Base-by-base conservation (phyloP, 2,113 vertebrate genomes). In the Sorex araneus region DNA sequence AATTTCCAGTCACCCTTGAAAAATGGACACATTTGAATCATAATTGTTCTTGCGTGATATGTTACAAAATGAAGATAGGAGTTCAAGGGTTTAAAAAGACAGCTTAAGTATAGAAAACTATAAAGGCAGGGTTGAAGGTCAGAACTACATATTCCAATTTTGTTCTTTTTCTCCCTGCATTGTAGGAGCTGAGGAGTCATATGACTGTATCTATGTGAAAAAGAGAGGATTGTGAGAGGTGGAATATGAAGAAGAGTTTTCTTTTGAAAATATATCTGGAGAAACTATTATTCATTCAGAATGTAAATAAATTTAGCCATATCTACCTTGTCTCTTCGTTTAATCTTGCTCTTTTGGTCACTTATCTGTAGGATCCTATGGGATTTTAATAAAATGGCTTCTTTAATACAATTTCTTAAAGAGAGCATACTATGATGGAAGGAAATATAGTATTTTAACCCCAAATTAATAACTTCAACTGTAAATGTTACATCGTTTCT, bases 401-500 rank as follows among this genome's bases (percentile, higher is more conserved):
- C 15, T 76, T 92, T 74, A 87, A 34, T 27, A 78, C 27, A 2
- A 40, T 63, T 40, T 45, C 21, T 63, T 63, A 63, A 86, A 73
- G 78, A 89, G 77, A 66, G 21, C 60, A 54, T 6, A 34, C n/a
- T 81, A 70, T 27, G 47, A 82, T 73, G 27, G 69, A 77, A 87
- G 74, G 3, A 2, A 90, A 93, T 76, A 64, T 1, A 93, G 2
- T 10, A 18, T 6, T 47, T 77, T 45, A 86, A 32, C 15, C 32
- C 50, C 82, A 85, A 78, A 83, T 87, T 79, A 89, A 84, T 89
- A 89, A 83, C 3, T 8, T 40, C 21, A 57, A 36, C 34, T 81
- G 11, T 63, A 94, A 94, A 84, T 63, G 47, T 60, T 79, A 89
- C 36, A 36, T 23, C 6, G 30, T 57, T 94, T 78, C 25, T 36